Percentiles rank a stretch among this genome's conserved stretches.
Evolutionary conservation across 2,797 vertebrate genomes (phyloP).

Genomic region (Sebastiscus albofasciatus): DNA sequence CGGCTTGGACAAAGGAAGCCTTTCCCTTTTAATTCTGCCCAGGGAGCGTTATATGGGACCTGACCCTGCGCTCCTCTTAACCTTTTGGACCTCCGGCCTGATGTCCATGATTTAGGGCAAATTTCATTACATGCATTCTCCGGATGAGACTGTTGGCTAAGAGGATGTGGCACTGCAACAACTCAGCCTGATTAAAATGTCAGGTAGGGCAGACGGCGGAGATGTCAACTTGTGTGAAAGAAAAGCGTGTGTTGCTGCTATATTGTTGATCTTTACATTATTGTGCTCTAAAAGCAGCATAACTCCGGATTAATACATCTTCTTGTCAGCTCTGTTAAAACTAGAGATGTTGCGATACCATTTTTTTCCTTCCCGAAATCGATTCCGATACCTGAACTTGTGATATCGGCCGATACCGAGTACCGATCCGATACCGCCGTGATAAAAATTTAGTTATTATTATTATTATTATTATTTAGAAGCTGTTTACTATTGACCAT

Average conservation of each 20-base stretch:
- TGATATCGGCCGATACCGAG: too few species aligned
- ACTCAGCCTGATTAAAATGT: slow-evolving; percentile 81
- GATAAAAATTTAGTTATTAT: too few species aligned
- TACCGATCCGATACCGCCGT: too few species aligned
- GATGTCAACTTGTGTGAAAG: slow-evolving; percentile 37
- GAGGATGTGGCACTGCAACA: slow-evolving; percentile 73
- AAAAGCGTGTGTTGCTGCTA: slow-evolving; percentile 4
- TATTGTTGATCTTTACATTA: slow-evolving; percentile 8
- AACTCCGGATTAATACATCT: background rate
- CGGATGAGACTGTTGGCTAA: slow-evolving; percentile 75
- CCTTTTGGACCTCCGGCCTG: slow-evolving; percentile 81
- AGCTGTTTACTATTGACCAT: too few species aligned
- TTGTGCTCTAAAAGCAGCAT: background rate
- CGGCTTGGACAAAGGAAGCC: slow-evolving; percentile 81
- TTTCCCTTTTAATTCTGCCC: slow-evolving; percentile 85
- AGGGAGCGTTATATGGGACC: slow-evolving; percentile 80
- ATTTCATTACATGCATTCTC: slow-evolving; percentile 85
- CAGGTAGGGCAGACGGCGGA: slow-evolving; percentile 57
- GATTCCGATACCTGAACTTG: too few species aligned
- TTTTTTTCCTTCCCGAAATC: too few species aligned
- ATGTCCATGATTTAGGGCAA: slow-evolving; percentile 83
- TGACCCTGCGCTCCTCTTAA: slow-evolving; percentile 83
- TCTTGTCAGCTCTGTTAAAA: background rate
- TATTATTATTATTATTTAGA: too few species aligned
- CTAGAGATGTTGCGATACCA: background rate